These are phyloP conservation scores for Apamea sordens DNA, from an alignment of 2,888 invertebrate genomes.

Conservation along the genomic window DNA sequence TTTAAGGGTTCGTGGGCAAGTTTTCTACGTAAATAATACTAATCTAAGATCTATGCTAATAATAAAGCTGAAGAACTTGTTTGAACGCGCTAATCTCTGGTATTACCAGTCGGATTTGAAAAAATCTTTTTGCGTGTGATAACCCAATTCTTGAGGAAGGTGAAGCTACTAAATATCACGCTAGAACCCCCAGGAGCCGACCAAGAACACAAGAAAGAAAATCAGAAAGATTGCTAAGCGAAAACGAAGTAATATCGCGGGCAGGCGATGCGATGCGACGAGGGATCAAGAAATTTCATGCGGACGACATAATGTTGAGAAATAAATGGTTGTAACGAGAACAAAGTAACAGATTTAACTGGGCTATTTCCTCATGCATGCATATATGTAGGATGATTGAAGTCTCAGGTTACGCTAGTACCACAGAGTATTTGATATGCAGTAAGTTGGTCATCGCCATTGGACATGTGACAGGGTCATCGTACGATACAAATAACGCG, in stretches of 20 bases:
- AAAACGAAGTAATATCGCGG: background rate
- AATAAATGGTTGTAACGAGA: constrained; percentile 12
- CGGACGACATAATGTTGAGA: constrained; percentile 17
- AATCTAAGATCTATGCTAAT: too few species aligned
- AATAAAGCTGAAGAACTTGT: too few species aligned
- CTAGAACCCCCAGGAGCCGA: background rate
- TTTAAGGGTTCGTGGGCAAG: background rate
- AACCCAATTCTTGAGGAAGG: background rate
- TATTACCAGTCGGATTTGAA: background rate
- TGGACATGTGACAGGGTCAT: constrained; percentile 29
- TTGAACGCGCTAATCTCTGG: background rate
- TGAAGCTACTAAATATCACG: background rate
- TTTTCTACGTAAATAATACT: background rate
- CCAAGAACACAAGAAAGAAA: background rate
- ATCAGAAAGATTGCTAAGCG: background rate
- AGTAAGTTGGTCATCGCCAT: constrained; percentile 27
- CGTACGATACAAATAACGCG: constrained; percentile 32
- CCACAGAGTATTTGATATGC: constrained; percentile 41
- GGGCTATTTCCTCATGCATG: constrained; percentile 54
- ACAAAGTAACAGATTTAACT: constrained; percentile 48
- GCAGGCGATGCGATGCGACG: too few species aligned
- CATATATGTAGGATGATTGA: constrained; percentile 41
- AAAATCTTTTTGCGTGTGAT: background rate
- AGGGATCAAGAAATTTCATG: background rate
- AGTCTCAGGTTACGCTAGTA: constrained; percentile 46